Conservation (phyloP, 2,888 invertebrate species). For the Himalopsyche kuldschensis region DNA sequence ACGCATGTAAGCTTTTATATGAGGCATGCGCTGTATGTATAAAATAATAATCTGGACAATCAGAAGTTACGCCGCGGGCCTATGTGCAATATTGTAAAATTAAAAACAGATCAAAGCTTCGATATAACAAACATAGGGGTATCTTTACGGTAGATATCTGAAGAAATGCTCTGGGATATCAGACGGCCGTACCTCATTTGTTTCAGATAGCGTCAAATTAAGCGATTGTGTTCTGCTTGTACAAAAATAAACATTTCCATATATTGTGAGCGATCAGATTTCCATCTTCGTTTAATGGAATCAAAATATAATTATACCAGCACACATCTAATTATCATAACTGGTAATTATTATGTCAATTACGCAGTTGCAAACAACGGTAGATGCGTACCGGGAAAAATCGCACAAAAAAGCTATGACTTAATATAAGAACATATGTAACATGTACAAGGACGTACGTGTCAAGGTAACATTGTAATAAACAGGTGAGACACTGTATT, state of each 20-base stretch:
- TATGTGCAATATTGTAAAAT: slow-evolving; percentile 33
- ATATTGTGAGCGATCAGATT: background rate
- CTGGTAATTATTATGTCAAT: no score
- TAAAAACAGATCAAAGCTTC: slow-evolving; percentile 35
- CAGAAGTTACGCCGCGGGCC: slow-evolving; percentile 20
- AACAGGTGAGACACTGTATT: no score
- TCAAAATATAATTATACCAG: no score
- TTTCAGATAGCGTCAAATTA: slow-evolving; percentile 13
- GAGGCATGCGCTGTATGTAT: slow-evolving; percentile 2
- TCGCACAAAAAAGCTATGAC: no score
- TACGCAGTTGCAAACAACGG: no score
- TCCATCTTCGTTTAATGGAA: background rate
- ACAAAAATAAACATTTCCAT: background rate
- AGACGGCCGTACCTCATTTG: slow-evolving; percentile 11
- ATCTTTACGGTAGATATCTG: background rate
- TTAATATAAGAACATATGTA: no score
- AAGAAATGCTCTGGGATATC: background rate
- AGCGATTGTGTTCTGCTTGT: background rate
- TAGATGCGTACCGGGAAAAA: no score
- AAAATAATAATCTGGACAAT: slow-evolving; percentile 35
- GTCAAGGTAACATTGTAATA: no score
- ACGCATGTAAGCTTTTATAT: background rate
- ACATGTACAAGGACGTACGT: no score
- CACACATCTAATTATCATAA: no score
- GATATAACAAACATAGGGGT: slow-evolving; percentile 24